Evolutionary conservation across 2,888 invertebrate species (phyloP), one percentile per base, ranked within the genome.

Genomic region (Sialis fuliginosa): DNA sequence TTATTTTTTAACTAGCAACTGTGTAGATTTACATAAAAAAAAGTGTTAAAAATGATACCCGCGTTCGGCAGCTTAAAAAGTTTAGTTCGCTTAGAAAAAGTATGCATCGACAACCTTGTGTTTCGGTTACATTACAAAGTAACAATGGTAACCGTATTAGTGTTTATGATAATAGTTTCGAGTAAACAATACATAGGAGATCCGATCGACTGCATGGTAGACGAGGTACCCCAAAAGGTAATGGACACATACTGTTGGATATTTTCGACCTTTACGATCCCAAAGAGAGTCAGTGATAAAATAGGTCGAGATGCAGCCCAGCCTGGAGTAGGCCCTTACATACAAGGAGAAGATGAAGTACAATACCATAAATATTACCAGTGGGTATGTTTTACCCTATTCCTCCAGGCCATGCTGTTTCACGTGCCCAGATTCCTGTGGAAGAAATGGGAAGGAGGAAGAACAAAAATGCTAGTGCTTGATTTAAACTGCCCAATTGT

Each of bases 101-200:
- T 90, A 56, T 89, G 89, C 72, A 91, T 91, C 70, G 92, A 92
- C 71, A 92, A 92, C 72, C 89, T 89, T 72, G 80, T 92, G 56
- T 92, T 92, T 63, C 81, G 90, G 46, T 71, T 92, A 60, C 92
- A 92, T 66, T 92, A 92, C 73, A 91, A 90, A 69, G 89, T 83
- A 56, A 91, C 92, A 57, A 89, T 91, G 56, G 78, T 88, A 62
- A 81, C 93, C 58, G 70, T 96, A 63, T 80, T 95, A 57, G 89
- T 91, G 52, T 92, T 92, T 67, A 91, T 91, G 52, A 70, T 95
- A 58, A 72, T 95, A 60, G 91, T 96, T 52, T 92, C 92, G 44
- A 89, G 90, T 53, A 74, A 91, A 49, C 93, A 95, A 62, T 95
- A 95, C 67, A 93, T 96, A 61, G 95, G 95, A 7, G 93, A 95